phyloP scores from a whole-genome alignment of 2,888 invertebrate genomes.

The Sussaba pulchella region DNA sequence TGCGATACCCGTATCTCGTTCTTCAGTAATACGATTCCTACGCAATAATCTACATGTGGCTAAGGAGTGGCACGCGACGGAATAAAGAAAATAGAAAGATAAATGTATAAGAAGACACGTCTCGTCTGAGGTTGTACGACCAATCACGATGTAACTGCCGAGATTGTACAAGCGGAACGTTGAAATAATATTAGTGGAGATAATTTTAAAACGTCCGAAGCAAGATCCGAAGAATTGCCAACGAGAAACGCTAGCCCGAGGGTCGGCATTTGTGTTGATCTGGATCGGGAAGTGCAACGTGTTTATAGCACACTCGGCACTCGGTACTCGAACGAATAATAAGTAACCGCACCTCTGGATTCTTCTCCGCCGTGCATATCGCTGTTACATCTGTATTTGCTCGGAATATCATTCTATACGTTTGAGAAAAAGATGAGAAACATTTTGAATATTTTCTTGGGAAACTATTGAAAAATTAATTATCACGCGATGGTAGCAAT shows the following conservation, averaged over 20 bases:
- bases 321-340: slow-evolving; percentile 7
- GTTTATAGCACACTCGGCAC: neutral
- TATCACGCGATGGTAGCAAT: neutral
- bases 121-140: slow-evolving; percentile 4
- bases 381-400: neutral
- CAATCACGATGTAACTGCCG: slow-evolving; percentile 13
- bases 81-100: slow-evolving; percentile 19
- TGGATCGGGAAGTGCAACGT: neutral
- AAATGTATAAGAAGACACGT: neutral
- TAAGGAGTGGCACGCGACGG: slow-evolving; percentile 49
- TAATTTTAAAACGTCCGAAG: slow-evolving; percentile 20
- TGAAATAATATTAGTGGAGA: slow-evolving; percentile 35
- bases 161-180: slow-evolving; percentile 26
- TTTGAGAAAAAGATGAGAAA: no score
- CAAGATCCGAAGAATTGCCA: neutral
- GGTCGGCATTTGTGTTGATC: neutral
- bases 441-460: neutral
- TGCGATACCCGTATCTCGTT: slow-evolving; percentile 9
- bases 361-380: neutral
- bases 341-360: neutral
- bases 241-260: neutral
- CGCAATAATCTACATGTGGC: slow-evolving; percentile 22
- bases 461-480: neutral
- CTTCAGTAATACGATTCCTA: slow-evolving; percentile 8
- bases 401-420: neutral